A percentile compares a stretch with the other conserved stretches of the same genome.
Conservation (phyloP, 1,140 invertebrate species). For the Trinorchestia longiramus region DNA sequence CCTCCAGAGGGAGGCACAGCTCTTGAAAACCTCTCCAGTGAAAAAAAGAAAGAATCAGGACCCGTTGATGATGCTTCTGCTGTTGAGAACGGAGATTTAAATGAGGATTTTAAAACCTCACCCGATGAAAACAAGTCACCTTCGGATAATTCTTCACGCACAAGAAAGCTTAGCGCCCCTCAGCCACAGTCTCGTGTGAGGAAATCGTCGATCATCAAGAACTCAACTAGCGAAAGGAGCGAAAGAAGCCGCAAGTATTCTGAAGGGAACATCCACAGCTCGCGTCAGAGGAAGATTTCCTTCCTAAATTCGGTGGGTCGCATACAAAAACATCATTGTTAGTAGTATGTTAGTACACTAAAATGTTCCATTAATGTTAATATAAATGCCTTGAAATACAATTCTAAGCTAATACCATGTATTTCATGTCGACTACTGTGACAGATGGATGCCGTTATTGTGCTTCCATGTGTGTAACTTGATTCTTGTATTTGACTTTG, state of each 20-base stretch:
- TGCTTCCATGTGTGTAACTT: too few species aligned
- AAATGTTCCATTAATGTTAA: too few species aligned
- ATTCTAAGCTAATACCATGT: too few species aligned
- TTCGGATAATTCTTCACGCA: background rate
- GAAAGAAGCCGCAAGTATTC: conserved; percentile 36
- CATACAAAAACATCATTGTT: background rate
- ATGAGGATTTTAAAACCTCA: background rate
- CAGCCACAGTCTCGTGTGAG: background rate
- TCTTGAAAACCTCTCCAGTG: background rate
- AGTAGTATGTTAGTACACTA: too few species aligned
- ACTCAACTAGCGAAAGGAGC: background rate
- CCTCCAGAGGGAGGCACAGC: background rate
- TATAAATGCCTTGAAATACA: too few species aligned
- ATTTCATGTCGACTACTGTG: too few species aligned
- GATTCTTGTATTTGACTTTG: too few species aligned
- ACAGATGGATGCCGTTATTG: too few species aligned
- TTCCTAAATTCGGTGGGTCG: conserved; percentile 46
- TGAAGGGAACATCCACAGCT: conserved; percentile 8
- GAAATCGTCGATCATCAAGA: conserved; percentile 23
- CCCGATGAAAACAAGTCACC: background rate
- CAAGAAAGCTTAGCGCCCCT: background rate
- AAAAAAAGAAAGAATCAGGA: background rate
- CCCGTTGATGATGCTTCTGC: background rate
- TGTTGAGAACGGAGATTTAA: background rate
- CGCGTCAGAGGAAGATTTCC: conserved; percentile 33